Conservation (phyloP, 2,113 vertebrate species). For the Callipepla californica region DNA sequence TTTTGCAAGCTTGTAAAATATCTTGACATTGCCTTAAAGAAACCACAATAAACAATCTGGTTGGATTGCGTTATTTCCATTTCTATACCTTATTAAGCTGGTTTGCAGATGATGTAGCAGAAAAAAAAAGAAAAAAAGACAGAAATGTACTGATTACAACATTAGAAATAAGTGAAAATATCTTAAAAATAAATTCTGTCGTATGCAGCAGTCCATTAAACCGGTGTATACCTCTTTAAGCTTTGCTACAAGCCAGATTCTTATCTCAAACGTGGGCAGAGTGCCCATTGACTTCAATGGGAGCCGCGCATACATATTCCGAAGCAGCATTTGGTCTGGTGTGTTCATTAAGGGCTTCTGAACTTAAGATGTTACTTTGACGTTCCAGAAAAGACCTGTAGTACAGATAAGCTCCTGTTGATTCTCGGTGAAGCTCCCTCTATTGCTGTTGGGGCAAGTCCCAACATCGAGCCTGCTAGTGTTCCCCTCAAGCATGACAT, state of each 20-base stretch:
- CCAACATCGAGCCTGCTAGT: constrained; percentile 33
- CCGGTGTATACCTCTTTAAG: constrained; percentile 18
- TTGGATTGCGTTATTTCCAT: neutral
- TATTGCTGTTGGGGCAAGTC: constrained; percentile 65
- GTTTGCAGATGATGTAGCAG: neutral
- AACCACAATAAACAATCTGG: constrained; percentile 32
- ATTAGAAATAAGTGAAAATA: constrained; percentile 28
- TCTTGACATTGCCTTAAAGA: constrained; percentile 55
- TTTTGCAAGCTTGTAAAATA: constrained; percentile 48
- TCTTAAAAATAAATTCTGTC: neutral
- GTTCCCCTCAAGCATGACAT: constrained; percentile 42
- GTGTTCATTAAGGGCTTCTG: constrained; percentile 63
- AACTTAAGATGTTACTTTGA: constrained; percentile 43
- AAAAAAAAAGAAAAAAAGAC: neutral
- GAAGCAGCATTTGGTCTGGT: constrained; percentile 27
- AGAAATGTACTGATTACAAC: neutral
- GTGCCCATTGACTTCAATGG: constrained; percentile 47
- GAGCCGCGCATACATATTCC: constrained; percentile 21
- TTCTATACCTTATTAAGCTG: neutral
- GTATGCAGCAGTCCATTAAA: neutral
- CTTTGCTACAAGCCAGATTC: constrained; percentile 44
- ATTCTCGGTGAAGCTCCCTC: constrained; percentile 35
- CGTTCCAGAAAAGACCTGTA: constrained; percentile 44
- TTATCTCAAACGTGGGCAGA: constrained; percentile 42
- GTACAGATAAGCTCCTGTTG: constrained; percentile 51